Conservation (phyloP, 2,113 vertebrate species). For the Corapipo altera region DNA sequence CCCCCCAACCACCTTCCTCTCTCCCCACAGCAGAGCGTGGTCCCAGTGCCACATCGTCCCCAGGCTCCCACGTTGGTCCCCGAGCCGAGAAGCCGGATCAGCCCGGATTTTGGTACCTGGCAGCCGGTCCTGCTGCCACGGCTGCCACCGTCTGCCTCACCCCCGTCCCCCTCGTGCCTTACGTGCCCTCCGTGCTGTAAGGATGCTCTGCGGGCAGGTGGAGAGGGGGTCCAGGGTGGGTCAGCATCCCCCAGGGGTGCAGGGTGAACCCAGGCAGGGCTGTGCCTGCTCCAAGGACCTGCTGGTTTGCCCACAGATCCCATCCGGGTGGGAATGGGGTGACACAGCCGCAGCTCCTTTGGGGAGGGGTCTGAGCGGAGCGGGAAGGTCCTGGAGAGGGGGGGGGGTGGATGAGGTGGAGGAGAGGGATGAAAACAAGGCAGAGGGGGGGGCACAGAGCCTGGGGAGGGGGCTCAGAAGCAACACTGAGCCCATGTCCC, state of each 20-base stretch:
- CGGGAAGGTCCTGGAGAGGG: background rate
- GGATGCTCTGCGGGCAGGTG: background rate
- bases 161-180: conserved; percentile 70
- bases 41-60: background rate
- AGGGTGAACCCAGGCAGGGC: background rate
- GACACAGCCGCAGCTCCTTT: background rate
- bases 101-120: conserved; percentile 60
- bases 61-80: background rate
- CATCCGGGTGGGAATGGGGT: rapidly evolving
- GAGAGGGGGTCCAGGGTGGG: rapidly evolving
- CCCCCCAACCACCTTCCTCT: background rate
- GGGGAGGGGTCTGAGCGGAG: background rate
- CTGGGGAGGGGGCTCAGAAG: background rate
- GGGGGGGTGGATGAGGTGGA: background rate
- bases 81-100: background rate
- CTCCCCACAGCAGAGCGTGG: background rate
- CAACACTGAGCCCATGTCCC: background rate
- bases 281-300: background rate
- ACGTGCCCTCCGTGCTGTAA: conserved; percentile 73
- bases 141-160: conserved; percentile 62
- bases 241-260: background rate
- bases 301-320: rapidly evolving
- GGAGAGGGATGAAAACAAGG: background rate
- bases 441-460: background rate
- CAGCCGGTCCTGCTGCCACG: conserved; percentile 25